Percentiles rank a stretch among this genome's conserved stretches.
phyloP scores from a whole-genome alignment of 1,140 invertebrate genomes.

The Mamestra configurata region DNA sequence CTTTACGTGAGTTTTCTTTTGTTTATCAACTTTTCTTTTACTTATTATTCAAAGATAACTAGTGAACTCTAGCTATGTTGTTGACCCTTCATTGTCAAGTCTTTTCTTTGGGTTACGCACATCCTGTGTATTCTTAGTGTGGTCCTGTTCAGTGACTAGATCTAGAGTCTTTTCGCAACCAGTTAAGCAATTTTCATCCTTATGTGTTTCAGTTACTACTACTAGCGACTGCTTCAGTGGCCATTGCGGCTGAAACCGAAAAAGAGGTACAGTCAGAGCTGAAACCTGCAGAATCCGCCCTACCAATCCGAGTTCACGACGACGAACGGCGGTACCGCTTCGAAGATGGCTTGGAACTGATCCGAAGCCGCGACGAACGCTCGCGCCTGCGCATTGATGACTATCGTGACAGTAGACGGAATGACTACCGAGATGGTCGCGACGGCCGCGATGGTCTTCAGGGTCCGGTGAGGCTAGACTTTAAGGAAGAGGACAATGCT shows the following conservation, averaged over 20 bases:
- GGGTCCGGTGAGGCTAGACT: neutral
- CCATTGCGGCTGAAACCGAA: neutral
- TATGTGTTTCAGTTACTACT: neutral
- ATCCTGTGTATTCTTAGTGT: too few relatives aligned
- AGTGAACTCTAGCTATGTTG: neutral
- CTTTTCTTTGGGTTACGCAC: neutral
- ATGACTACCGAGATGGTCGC: neutral
- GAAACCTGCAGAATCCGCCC: neutral
- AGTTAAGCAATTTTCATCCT: too few relatives aligned
- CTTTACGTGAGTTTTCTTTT: neutral
- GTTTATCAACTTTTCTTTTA: neutral
- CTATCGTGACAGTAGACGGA: neutral
- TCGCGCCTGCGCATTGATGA: neutral
- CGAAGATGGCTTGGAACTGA: constrained; percentile 9
- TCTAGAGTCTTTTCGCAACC: too few relatives aligned
- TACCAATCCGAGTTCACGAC: neutral
- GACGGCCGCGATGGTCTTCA: neutral
- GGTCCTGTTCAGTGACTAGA: too few relatives aligned
- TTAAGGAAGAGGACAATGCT: neutral
- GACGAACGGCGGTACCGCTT: neutral
- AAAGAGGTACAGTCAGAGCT: neutral
- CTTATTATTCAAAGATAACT: neutral
- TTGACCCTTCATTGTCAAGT: too few relatives aligned
- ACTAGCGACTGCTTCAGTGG: neutral
- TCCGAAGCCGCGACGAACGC: constrained; percentile 1